Base-by-base conservation (phyloP, 2,888 invertebrate genomes). In the Ametastegia equiseti region DNA sequence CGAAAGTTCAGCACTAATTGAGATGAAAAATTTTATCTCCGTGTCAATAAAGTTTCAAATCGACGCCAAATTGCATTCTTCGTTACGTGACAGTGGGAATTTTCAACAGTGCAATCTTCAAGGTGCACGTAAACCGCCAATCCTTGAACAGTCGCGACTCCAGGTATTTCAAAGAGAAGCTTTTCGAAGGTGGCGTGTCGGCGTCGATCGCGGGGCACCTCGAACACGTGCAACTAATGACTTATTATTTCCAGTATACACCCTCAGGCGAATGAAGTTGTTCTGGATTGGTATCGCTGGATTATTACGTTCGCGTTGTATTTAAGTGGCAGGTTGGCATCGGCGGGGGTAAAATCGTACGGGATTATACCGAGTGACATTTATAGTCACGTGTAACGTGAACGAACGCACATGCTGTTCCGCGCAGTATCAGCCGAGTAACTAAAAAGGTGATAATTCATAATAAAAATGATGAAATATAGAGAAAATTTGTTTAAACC, bases 151-250 rank as follows among this genome's bases (percentile, higher is more conserved):
- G n/a, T n/a, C n/a, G n/a, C n/a, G n/a, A n/a, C n/a, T n/a, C n/a
- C n/a, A n/a, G n/a, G n/a, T n/a, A 63, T 39, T 39, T 11, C 7
- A 36, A 36, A 23, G 4, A 15, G 19, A 36, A 67, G 30, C 30
- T 30, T 60, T 30, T 15, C 13, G 5, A 5, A 19, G 84, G 82
- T 88, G 84, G 86, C 86, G 87, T 88, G 88, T 87, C 86, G 85
- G 85, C 85, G 84, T 86, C 83, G 84, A 86, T 86, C 85, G 84
- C 81, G 84, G 82, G 81, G 82, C 86, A 87, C 87, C 84, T 86
- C 81, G 81, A 84, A 23, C 45, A 88, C 88, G 88, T 88, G 89
- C 86, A 80, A 82, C 82, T 89, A 87, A 88, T 88, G 84, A 84
- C 85, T 88, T 86, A 85, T 87, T 87, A 88, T 89, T 88, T 87